A percentile compares a stretch with the other conserved stretches of the same genome.
phyloP scores from a whole-genome alignment of 2,113 vertebrate genomes.

The Scartelaos histophorus region DNA sequence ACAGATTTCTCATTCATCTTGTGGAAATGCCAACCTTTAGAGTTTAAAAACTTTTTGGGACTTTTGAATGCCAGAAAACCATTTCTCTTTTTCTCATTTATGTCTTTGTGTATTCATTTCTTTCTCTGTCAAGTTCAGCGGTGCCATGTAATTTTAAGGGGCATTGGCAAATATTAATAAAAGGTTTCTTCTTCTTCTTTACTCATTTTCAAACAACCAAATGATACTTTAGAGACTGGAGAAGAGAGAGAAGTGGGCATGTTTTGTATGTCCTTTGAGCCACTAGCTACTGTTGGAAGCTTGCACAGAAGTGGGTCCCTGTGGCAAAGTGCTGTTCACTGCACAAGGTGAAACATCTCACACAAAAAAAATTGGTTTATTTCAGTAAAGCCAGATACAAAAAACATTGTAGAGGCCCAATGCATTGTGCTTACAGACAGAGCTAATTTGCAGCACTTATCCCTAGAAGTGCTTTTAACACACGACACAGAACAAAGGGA shows the following conservation, averaged over 20 bases:
- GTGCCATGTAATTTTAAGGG: constrained; percentile 49
- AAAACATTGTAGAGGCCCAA: not conserved
- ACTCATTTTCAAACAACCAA: constrained; percentile 41
- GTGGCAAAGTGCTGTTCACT: constrained; percentile 31
- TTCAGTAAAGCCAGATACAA: not conserved
- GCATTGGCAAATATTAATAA: constrained; percentile 47
- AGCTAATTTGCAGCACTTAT: not conserved
- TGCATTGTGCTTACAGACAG: not conserved
- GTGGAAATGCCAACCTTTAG: not conserved
- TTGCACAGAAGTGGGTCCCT: constrained; percentile 36
- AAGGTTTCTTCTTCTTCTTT: too few relatives aligned
- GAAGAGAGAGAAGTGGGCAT: constrained; percentile 7
- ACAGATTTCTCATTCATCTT: constrained; percentile 2
- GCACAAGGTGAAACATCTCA: constrained; percentile 34
- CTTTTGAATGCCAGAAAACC: constrained; percentile 1
- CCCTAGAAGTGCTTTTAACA: too few relatives aligned
- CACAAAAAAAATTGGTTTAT: not conserved
- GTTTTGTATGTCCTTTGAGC: constrained; percentile 37
- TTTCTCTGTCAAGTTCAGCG: constrained; percentile 21
- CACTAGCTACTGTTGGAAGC: constrained; percentile 47
- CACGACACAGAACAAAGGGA: not conserved
- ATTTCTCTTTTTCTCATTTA: constrained; percentile 28
- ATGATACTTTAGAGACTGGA: constrained; percentile 6
- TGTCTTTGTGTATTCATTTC: constrained; percentile 21
- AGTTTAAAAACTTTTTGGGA: constrained; percentile 9